Base-by-base conservation (phyloP, 2,113 vertebrate species). In the Ammodytes dubius region DNA sequence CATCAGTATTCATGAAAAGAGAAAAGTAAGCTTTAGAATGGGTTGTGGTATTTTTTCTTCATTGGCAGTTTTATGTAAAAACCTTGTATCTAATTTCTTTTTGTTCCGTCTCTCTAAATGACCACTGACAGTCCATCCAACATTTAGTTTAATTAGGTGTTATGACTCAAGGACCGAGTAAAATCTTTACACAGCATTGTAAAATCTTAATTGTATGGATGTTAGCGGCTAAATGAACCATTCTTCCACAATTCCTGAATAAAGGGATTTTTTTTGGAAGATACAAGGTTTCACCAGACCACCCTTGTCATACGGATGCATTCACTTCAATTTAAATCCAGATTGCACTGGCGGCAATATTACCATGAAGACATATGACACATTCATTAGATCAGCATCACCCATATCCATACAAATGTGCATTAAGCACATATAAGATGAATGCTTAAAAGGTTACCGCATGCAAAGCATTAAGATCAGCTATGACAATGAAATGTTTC, bases 1-100 rank as follows among this genome's bases (percentile, higher is more conserved):
- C 81, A 94, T 93, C 88, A 93, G 90, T 93, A 93, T 93, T 92
- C 91, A 93, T 93, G 91, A 89, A 89, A 92, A 91, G 81, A 86
- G 82, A 86, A 87, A 91, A 89, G 71, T 87, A 91, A 87, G 89
- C 80, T 88, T 85, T 35, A 64, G 73, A 85, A 84, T 89, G 74
- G 86, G 58, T 83, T 64, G 50, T 59, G 82, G 71, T 70, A 49
- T 81, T 87, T 87, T 75, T 83, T 67, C 46, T 52, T 65, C 75
- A 84, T 82, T 85, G 77, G 80, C 69, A 77, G n/a, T 88, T 87
- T 86, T 80, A 84, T 75, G 79, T 83, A 67, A 83, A 92, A 87
- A 88, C 43, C 66, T 69, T 74, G 58, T 85, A 82, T 88, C 85
- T 84, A 68, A 58, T 74, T 82, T 82, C 74, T 59, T 70, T 43